A percentile compares a stretch with the other conserved stretches of the same genome.
Conservation (phyloP, 2,113 vertebrate species). For the Hippopotamus amphibius region DNA sequence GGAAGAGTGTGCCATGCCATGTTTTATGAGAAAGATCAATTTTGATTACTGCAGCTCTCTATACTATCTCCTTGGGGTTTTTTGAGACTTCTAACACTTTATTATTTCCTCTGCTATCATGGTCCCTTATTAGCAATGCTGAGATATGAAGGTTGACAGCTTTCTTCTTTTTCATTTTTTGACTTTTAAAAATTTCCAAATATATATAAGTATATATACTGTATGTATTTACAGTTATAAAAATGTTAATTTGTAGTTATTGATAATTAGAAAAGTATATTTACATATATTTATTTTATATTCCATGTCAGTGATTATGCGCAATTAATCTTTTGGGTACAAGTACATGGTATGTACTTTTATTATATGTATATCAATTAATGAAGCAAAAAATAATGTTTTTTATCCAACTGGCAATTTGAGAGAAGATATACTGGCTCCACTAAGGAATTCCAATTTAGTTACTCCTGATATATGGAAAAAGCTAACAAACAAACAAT, state of each 20-base stretch:
- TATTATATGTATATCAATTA: neutral
- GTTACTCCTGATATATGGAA: neutral
- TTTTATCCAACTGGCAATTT: neutral
- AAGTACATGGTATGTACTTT: fast-evolving
- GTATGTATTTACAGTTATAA: neutral
- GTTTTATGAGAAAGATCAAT: too few relatives aligned
- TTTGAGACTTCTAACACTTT: too few relatives aligned
- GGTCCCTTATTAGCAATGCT: too few relatives aligned
- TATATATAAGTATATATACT: neutral
- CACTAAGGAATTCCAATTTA: neutral
- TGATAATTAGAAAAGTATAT: neutral
- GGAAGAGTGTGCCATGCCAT: too few relatives aligned
- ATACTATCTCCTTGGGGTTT: too few relatives aligned
- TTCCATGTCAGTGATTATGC: neutral
- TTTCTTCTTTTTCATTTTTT: neutral
- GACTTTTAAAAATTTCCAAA: neutral
- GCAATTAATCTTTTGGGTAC: neutral
- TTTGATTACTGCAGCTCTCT: too few relatives aligned
- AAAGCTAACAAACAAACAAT: neutral
- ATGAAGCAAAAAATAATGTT: neutral
- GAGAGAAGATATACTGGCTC: neutral
- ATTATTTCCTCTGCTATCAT: too few relatives aligned
- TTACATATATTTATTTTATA: neutral
- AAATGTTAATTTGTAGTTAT: neutral
- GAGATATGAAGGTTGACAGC: too few relatives aligned